Evolutionary conservation across 2,797 vertebrate genomes (phyloP), one percentile per base, ranked within the genome.

Genomic region (Pangasius macronema): DNA sequence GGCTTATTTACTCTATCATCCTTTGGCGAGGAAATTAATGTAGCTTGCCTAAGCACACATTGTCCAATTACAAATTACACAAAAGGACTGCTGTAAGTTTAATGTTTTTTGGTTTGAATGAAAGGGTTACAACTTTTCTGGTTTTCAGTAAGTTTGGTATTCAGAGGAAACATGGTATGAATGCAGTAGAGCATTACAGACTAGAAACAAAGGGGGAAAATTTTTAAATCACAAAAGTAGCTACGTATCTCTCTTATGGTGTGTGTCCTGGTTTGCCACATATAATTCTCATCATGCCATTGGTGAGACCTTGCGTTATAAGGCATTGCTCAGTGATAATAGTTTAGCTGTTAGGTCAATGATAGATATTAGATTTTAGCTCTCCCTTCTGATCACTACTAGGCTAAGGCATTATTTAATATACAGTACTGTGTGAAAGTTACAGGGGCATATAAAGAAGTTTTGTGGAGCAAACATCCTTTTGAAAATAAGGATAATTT

Each of bases 61-160:
- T 53, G 27, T 30, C 75, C 49, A 53, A 51, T 7, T 30, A 7
- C 46, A 77, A 77, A 77, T 77, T 18, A 75, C 42, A n/a, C 11
- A 49, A 75, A 75, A 75, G 33, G 20, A 72, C 39, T 10, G 4
- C 4, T 76, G 9, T 49, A 76, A 76, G 11, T 24, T 49, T 49
- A 49, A 75, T 27, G 72, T 27, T 46, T 73, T 77, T 46, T 73
- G 68, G 10, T 70, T 27, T 61, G 22, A 61, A 61, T 65, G 11
- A 65, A 72, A 18, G 33, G 36, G 33, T 42, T 42, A 42, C 39
- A 42, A 42, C 5, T 42, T 42, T 42, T 27, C 46, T 76, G 70
- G 5, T 76, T 76, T 76, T 49, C 73, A 46, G 27, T 13, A 76
- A 13, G 49, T 79, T 79, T 79, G 27, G n/a, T 33, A 79, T 79